Evolutionary conservation across 2,888 invertebrate species (phyloP).

Genomic region (Yponomeuta sedellus): DNA sequence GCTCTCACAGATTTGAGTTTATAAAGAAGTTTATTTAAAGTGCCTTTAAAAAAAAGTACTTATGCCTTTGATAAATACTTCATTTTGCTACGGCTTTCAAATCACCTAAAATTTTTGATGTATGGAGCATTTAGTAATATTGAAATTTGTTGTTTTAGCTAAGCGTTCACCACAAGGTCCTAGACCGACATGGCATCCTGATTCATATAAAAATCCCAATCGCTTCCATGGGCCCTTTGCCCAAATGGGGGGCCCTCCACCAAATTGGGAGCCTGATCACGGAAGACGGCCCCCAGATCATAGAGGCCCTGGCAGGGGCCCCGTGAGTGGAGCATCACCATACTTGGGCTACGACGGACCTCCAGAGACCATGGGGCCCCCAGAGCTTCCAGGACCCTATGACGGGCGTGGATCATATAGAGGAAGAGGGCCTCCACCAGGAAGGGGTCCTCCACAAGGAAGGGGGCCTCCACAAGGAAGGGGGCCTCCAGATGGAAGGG

Average conservation of each 20-base stretch:
- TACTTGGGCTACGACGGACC: not conserved
- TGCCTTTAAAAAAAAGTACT: too few relatives aligned
- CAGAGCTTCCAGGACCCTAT: not conserved
- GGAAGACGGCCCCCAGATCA: constrained; percentile 12
- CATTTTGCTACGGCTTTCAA: too few relatives aligned
- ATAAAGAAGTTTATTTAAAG: too few relatives aligned
- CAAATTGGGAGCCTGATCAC: not conserved
- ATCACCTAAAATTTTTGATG: too few relatives aligned
- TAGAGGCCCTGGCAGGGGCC: constrained; percentile 18
- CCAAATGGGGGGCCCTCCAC: not conserved
- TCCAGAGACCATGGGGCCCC: not conserved
- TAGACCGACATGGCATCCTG: constrained; percentile 12
- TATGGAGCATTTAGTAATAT: too few relatives aligned
- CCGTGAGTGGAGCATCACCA: not conserved
- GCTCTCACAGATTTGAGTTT: too few relatives aligned
- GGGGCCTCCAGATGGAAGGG: constrained; percentile 16
- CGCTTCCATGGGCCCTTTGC: constrained; percentile 19
- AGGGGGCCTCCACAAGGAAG: constrained; percentile 20
- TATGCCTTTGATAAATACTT: too few relatives aligned
- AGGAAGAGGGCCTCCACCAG: constrained; percentile 15
- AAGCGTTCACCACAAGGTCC: constrained; percentile 16
- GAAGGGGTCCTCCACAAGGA: constrained; percentile 21
- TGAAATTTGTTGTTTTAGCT: constrained; percentile 5
- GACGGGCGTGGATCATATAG: not conserved
- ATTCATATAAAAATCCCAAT: constrained; percentile 16